These are phyloP conservation scores for Acanthis flammea DNA, from an alignment of 2,797 vertebrate genomes.

Conservation along the genomic window DNA sequence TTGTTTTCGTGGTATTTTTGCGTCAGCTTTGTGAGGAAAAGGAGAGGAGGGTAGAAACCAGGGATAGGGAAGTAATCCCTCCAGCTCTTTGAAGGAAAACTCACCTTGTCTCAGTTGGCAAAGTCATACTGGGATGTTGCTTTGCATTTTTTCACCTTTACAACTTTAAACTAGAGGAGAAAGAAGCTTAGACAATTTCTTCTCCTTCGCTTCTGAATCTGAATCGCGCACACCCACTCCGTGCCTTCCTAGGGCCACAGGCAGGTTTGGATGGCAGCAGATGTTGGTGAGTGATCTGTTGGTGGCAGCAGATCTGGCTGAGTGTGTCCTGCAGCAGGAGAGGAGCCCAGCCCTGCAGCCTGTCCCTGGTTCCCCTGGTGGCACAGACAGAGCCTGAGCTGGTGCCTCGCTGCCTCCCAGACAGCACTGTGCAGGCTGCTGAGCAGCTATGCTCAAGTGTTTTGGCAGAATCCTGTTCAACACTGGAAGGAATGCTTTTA, in stretches of 20 bases:
- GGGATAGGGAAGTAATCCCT: background rate
- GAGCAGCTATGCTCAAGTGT: background rate
- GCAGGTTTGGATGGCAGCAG: accelerated
- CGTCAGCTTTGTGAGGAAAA: background rate
- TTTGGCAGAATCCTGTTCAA: slow-evolving; percentile 28
- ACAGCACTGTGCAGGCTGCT: slow-evolving; percentile 14
- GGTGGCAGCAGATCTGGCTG: background rate
- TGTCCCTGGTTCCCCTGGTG: background rate
- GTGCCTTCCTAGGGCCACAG: background rate
- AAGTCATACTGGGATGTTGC: background rate
- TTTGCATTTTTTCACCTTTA: background rate
- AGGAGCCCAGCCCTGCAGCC: background rate
- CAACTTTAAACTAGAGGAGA: background rate
- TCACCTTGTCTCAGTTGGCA: background rate
- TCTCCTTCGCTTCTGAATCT: background rate
- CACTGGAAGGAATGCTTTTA: slow-evolving; percentile 38
- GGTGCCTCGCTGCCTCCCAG: background rate
- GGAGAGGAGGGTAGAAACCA: background rate
- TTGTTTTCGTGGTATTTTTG: background rate
- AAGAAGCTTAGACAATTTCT: background rate
- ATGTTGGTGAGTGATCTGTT: background rate
- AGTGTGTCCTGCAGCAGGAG: background rate
- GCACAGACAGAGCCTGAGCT: background rate
- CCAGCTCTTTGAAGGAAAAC: background rate
- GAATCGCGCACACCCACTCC: background rate